Base-by-base conservation (phyloP, 2,797 vertebrate species). In the Typhlichthys eigenmanni region DNA sequence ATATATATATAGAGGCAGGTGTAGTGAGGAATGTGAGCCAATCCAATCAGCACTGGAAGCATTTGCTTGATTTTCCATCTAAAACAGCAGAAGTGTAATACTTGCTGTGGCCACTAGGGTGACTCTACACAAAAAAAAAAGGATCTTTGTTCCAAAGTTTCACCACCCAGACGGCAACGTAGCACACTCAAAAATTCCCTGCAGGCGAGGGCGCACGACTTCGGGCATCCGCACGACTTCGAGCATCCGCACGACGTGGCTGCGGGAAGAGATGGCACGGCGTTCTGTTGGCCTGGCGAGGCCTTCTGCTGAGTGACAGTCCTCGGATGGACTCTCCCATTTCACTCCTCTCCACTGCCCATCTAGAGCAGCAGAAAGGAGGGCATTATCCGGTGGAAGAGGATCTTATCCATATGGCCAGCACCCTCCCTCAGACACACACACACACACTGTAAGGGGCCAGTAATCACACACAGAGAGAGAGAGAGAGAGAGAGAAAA, bases 371-470 rank as follows among this genome's bases (percentile, higher is more conserved):
- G 71, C 63, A 89, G 84, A 89, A 88, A 85, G 87, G 64, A 79
- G 51, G 50, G 84, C 43, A 88, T 88, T 91, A 89, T 88, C 76
- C 51, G 52, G 64, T 77, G 87, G 82, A 91, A 91, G 78, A 74
- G 69, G 82, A 89, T 87, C 74, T 81, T 12, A 10, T 48, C 13
- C 47, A 12, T 13, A 51, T 47, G 46, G 67, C n/a, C 16, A 11
- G 38, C 29, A 29, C 11, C 47, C 24, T 7, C 13, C 17, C 38
- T 60, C 9, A 24, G 16, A 38, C 34, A 38, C 34, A 38, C 34
- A 38, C 34, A 8, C 34, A 38, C 9, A 67, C 68, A 69, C 69
- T 74, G 82, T 80, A 85, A 85, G 24, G 84, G 74, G 76, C 68
- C 77, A 80, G 76, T 64, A 70, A 84, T 87, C 83, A 78, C 8